Conservation (phyloP, 2,888 invertebrate genomes). For the Ectemnius cavifrons region DNA sequence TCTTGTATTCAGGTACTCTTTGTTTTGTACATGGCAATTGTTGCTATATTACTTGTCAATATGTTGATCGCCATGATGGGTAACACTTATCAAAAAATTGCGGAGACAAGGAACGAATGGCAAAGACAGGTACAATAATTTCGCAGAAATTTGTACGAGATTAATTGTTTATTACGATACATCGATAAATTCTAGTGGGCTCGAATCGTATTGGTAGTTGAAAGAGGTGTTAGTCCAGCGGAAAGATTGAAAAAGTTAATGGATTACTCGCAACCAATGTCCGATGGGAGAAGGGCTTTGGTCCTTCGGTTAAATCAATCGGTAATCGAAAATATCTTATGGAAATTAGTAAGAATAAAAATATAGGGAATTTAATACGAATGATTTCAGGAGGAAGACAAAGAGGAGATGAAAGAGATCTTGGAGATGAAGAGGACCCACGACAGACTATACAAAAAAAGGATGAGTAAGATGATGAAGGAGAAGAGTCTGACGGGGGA, state of each 20-base stretch:
- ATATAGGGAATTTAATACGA: not conserved
- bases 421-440: constrained; percentile 93
- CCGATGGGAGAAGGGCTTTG: constrained; percentile 90
- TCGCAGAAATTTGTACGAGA: not conserved
- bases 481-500: constrained; percentile 42
- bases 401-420: constrained; percentile 96
- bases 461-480: constrained; percentile 75
- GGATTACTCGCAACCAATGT: constrained; percentile 97
- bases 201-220: constrained; percentile 96
- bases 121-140: constrained; percentile 86
- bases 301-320: constrained; percentile 93
- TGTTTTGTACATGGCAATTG: constrained; percentile 98
- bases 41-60: constrained; percentile 95
- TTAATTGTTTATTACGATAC: not conserved
- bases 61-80: constrained; percentile 99
- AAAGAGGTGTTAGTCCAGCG: constrained; percentile 95
- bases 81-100: constrained; percentile 98
- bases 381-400: constrained; percentile 89
- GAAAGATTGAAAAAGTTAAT: constrained; percentile 91
- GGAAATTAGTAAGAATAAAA: constrained; percentile 43
- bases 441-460: constrained; percentile 87
- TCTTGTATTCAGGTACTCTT: constrained; percentile 85
- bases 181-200: constrained; percentile 87
- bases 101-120: constrained; percentile 98
- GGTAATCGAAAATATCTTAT: constrained; percentile 79